Base-by-base conservation (phyloP, 2,797 vertebrate genomes). In the Cryptoprocta ferox region DNA sequence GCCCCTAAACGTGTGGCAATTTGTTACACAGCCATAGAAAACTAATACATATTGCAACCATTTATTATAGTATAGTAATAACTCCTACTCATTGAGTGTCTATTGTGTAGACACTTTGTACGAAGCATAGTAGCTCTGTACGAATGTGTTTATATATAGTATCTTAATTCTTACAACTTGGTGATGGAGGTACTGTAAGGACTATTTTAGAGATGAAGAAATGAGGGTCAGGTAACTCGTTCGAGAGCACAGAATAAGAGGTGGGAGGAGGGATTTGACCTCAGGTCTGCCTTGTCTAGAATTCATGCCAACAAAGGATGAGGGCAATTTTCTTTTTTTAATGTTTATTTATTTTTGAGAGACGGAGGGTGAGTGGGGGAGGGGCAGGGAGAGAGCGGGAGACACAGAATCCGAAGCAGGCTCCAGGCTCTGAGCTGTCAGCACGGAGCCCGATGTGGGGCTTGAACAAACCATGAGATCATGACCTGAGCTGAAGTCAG, bases 91-190 rank as follows among this genome's bases (percentile, higher is more conserved):
- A 32, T 9, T 13, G 24, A 45, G 28, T 65, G 11, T 86, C 56
- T 68, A 6, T 53, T 70, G 21, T 73, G 28, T 18, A 12, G 45
- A 12, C 45, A 48, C 42, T 42, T 48, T 48, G 11, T 48, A 48
- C 12, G 45, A 48, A 48, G 0, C 48, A 48, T 13, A 13, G 48
- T 91, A n/a, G 24, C 37, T 84, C 82, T 61, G 42, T n/a, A 39
- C 2, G 37, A 45, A 16, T 1, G 37, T n/a, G 48, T 78, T 82
- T 76, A 30, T 42, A 45, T 35, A 18, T 18, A 21, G 73, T 89
- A 30, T 80, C 19, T 89, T 61, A 68, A 75, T 68, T 94, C 84
- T 21, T 88, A 83, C 8, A 96, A 79, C 75, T 93, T 94, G 87
- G 63, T 35, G 37, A 66, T 66, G 5, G 61, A 86, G n/a, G 7